phyloP scores from a whole-genome alignment of 2,113 vertebrate genomes.

The Machaerirhynchus nigripectus region DNA sequence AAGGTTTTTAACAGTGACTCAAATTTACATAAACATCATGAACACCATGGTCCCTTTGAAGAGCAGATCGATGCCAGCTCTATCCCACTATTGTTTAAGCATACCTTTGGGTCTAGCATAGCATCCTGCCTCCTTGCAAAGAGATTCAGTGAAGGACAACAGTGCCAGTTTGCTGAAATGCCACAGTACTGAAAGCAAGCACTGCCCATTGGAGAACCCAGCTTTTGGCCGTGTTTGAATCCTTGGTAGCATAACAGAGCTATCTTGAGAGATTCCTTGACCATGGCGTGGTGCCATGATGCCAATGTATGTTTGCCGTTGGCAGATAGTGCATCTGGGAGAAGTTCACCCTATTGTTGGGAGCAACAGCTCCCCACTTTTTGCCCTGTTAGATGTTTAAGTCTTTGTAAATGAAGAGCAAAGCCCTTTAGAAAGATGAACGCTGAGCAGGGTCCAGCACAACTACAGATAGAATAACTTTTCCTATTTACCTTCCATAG shows the following conservation, averaged over 20 bases:
- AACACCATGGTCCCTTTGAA: not conserved
- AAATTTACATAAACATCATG: not conserved
- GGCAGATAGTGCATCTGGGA: not conserved
- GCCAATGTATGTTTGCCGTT: not conserved
- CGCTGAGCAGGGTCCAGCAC: not conserved
- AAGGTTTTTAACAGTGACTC: not conserved
- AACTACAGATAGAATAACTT: not conserved
- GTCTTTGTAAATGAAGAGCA: not conserved
- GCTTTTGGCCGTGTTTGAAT: not conserved
- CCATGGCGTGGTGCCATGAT: not conserved
- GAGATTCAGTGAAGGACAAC: not conserved
- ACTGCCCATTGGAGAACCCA: accelerated
- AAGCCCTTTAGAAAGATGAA: not conserved
- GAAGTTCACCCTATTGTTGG: not conserved
- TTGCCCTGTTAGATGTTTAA: not conserved
- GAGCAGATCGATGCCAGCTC: not conserved
- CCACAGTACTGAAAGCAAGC: not conserved
- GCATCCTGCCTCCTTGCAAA: not conserved
- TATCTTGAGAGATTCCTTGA: not conserved
- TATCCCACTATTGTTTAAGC: not conserved
- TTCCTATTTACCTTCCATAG: not conserved
- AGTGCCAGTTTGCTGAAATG: not conserved
- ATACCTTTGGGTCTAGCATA: not conserved
- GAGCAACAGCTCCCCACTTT: not conserved
- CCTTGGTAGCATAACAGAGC: not conserved